Percentiles rank a stretch among this genome's conserved stretches.
These are phyloP conservation scores for Amphibalanus amphitrite DNA, from an alignment of 1,140 invertebrate species.

Conservation along the genomic window DNA sequence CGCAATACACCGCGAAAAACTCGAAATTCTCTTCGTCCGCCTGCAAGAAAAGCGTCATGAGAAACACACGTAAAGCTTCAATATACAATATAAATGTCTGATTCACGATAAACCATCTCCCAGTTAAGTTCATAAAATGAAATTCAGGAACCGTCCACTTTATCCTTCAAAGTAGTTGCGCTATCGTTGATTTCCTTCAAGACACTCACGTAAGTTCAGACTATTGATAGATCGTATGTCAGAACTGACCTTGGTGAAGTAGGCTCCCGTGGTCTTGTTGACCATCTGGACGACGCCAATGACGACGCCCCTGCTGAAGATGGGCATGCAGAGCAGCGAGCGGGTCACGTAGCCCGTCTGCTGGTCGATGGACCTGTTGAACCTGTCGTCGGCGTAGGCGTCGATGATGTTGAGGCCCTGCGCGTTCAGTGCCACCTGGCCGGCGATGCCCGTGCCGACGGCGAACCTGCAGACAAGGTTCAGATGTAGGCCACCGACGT, in stretches of 20 bases:
- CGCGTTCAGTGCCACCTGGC: conserved; percentile 54
- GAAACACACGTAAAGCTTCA: no score
- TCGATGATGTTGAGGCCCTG: conserved; percentile 57
- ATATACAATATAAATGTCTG: no score
- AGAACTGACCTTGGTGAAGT: conserved; percentile 38
- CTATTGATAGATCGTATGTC: no score
- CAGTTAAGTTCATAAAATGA: no score
- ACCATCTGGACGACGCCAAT: conserved; percentile 80
- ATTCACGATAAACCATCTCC: no score
- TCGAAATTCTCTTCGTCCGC: conserved; percentile 66
- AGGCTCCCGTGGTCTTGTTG: conserved; percentile 45
- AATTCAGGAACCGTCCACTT: no score
- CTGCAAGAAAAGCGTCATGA: conserved; percentile 10
- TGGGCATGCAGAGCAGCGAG: conserved; percentile 69
- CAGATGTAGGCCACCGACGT: no score
- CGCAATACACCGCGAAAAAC: conserved; percentile 68
- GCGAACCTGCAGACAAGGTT: no score
- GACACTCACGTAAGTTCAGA: no score
- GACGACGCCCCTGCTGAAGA: conserved; percentile 49
- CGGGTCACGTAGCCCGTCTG: conserved; percentile 56
- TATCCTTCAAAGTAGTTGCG: no score
- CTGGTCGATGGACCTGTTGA: conserved; percentile 58
- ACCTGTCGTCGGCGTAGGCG: conserved; percentile 57
- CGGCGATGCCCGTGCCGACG: conserved; percentile 41
- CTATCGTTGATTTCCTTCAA: no score